Evolutionary conservation across 2,113 vertebrate species (phyloP).

Genomic region (Vimba vimba): DNA sequence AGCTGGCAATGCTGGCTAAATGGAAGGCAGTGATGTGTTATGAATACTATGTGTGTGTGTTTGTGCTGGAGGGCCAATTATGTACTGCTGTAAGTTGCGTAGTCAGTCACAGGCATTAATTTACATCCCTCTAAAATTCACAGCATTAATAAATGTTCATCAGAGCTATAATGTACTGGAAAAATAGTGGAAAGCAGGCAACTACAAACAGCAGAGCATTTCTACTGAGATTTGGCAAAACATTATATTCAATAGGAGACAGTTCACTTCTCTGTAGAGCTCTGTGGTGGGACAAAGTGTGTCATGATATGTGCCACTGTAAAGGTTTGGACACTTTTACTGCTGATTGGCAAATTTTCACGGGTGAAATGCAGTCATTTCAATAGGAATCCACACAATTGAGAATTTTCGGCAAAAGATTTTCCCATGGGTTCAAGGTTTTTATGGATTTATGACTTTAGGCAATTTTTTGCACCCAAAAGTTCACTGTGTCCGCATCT

Average conservation of each 20-base stretch:
- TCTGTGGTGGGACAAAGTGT: not conserved
- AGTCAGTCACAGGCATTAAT: conserved; percentile 3
- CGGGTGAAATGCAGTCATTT: not conserved
- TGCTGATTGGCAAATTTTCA: not conserved
- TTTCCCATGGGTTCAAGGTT: not conserved
- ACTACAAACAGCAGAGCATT: conserved; percentile 1
- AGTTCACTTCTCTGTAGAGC: not conserved
- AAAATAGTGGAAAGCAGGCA: not conserved
- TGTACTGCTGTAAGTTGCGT: not conserved
- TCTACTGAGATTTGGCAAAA: conserved; percentile 5
- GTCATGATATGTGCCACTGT: conserved; percentile 19
- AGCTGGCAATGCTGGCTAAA: conserved; percentile 2
- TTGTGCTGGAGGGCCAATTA: not conserved
- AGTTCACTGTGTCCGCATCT: not conserved
- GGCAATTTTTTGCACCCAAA: not conserved
- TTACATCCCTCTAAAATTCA: not conserved
- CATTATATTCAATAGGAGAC: not conserved
- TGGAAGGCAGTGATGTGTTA: conserved; percentile 5
- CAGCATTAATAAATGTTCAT: not conserved
- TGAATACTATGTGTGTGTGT: not conserved
- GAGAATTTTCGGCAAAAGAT: not conserved
- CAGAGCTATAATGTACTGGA: not conserved
- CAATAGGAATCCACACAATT: not conserved
- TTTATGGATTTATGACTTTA: not conserved
- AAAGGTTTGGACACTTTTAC: not conserved